Percentiles rank a stretch among this genome's conserved stretches.
Evolutionary conservation across 2,113 vertebrate genomes (phyloP).

Genomic region (Coptodon rendalli): DNA sequence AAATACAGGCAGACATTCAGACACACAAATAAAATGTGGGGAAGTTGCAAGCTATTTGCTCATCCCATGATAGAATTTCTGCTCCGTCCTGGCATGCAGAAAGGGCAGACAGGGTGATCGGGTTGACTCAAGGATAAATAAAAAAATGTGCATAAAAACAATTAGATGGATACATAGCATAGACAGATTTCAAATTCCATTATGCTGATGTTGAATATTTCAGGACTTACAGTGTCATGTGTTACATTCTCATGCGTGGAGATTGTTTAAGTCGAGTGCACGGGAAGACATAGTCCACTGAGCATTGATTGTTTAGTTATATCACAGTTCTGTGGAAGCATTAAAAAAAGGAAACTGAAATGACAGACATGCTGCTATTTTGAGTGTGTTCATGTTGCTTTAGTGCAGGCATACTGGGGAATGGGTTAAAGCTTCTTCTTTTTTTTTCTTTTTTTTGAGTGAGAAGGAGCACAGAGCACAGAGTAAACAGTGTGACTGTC

Average conservation of each 20-base stretch:
- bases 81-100: constrained; percentile 6
- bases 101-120: background rate
- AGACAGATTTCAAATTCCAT: constrained; percentile 49
- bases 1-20: background rate
- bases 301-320: background rate
- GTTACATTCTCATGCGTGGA: background rate
- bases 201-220: constrained; percentile 11
- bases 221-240: background rate
- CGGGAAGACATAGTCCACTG: background rate
- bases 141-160: background rate
- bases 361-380: background rate
- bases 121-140: constrained; percentile 36
- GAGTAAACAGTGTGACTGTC: constrained; percentile 12
- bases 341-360: background rate
- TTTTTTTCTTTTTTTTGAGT: background rate
- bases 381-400: background rate
- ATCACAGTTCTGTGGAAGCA: background rate
- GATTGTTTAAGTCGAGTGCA: background rate
- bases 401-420: background rate
- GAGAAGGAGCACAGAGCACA: background rate
- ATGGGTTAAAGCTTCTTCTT: background rate
- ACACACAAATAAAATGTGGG: background rate
- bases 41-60: background rate
- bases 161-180: background rate
- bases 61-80: background rate